These are phyloP conservation scores for Henricia sp. DNA, from an alignment of 53 echinoderm and acorn worm species.

Conservation along the genomic window DNA sequence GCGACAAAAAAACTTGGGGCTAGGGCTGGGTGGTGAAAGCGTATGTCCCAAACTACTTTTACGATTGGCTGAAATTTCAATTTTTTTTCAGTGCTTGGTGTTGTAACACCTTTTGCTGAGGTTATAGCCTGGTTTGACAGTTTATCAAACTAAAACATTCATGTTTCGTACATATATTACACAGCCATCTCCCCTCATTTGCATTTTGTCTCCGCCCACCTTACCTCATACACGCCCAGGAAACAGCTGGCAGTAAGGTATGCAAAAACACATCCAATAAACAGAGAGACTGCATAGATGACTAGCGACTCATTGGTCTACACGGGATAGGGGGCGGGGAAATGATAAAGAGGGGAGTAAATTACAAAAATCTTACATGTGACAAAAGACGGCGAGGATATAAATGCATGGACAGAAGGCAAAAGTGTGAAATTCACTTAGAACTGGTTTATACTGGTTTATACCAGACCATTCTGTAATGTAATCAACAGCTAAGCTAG, in stretches of 20 bases:
- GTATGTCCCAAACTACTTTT: too few relatives aligned
- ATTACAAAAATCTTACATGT: conserved; percentile 12
- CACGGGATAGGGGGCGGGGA: conserved; percentile 25
- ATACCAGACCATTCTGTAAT: too few relatives aligned
- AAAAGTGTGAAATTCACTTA: not conserved
- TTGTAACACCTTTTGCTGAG: too few relatives aligned
- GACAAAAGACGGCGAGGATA: not conserved
- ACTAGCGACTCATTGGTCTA: conserved; percentile 82
- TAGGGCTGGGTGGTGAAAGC: too few relatives aligned
- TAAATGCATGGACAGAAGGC: not conserved
- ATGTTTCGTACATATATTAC: too few relatives aligned
- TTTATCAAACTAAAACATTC: too few relatives aligned
- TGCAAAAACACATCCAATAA: conserved; percentile 87
- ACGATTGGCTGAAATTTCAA: too few relatives aligned
- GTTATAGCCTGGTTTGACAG: too few relatives aligned
- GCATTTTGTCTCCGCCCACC: conserved; percentile 35
- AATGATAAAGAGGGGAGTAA: conserved; percentile 8
- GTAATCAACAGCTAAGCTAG: not conserved
- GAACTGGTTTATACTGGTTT: conserved; percentile 1
- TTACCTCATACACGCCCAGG: conserved; percentile 94
- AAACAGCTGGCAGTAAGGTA: conserved; percentile 87
- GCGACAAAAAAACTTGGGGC: too few relatives aligned
- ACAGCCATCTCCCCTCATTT: not conserved
- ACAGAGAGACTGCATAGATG: conserved; percentile 89
- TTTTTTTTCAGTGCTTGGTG: too few relatives aligned